These are phyloP conservation scores for Trachelus tabidus DNA, from an alignment of 2,888 invertebrate species.

Conservation along the genomic window DNA sequence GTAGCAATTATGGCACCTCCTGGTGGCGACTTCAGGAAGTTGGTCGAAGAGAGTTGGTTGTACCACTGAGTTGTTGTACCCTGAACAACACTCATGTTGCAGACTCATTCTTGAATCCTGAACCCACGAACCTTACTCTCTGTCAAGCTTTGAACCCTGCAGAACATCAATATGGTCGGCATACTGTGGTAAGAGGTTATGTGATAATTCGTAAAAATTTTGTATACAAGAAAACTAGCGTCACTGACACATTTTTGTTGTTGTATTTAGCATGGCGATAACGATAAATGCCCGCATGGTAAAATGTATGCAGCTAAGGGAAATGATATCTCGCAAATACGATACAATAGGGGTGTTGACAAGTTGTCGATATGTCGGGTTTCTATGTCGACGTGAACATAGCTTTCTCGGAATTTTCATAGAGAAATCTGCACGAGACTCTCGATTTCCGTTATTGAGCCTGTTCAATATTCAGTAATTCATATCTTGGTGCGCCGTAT, in stretches of 20 bases:
- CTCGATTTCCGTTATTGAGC: no score
- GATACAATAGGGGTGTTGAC: not conserved
- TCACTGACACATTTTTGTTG: not conserved
- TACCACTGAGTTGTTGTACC: slow-evolving; percentile 78
- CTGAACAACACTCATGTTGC: slow-evolving; percentile 71
- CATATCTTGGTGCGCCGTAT: no score
- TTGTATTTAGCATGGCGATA: not conserved
- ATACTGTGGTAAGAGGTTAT: slow-evolving; percentile 68
- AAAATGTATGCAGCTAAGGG: not conserved
- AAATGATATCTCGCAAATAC: not conserved
- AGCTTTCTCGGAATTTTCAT: no score
- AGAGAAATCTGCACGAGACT: no score
- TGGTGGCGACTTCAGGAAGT: slow-evolving; percentile 82
- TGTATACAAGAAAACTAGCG: not conserved
- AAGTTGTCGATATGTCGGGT: not conserved
- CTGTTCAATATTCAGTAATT: no score
- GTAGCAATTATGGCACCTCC: slow-evolving; percentile 84
- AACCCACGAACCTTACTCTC: slow-evolving; percentile 76
- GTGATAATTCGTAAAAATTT: not conserved
- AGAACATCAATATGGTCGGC: slow-evolving; percentile 70
- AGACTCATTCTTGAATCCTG: slow-evolving; percentile 79
- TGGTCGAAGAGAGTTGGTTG: slow-evolving; percentile 76
- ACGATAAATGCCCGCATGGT: not conserved
- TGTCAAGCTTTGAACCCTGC: slow-evolving; percentile 77
- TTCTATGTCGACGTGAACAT: no score